Percentiles rank a stretch among this genome's conserved stretches.
Conservation (phyloP, 2,888 invertebrate species). For the Chrysopilus asiliformis region DNA sequence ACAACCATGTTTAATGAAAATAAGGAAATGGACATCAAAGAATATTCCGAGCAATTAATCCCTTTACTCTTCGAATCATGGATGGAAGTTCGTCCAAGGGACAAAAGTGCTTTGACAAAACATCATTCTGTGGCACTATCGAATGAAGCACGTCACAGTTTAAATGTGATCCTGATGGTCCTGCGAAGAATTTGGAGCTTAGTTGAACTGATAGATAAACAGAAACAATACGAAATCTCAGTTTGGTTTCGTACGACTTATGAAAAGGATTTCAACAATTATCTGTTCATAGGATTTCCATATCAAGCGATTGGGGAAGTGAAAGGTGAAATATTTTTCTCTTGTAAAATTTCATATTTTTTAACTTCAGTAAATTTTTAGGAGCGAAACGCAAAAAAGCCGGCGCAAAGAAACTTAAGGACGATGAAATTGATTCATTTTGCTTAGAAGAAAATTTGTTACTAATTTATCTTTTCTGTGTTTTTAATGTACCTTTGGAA, state of each 20-base stretch:
- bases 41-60: conserved; percentile 53
- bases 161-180: conserved; percentile 50
- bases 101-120: conserved; percentile 28
- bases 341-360: no score
- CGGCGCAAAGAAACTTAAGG: neutral
- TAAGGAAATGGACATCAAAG: conserved; percentile 36
- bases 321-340: conserved; percentile 4
- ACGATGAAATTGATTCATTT: no score
- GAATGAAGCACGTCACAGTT: conserved; percentile 48
- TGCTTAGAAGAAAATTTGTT: conserved; percentile 43
- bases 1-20: conserved; percentile 32
- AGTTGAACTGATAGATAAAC: conserved; percentile 27
- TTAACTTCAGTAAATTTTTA: no score
- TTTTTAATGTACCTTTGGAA: conserved; percentile 23
- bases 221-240: conserved; percentile 34
- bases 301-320: conserved; percentile 22
- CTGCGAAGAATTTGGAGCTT: conserved; percentile 45
- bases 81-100: conserved; percentile 59
- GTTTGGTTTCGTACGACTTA: conserved; percentile 42
- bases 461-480: conserved; percentile 40
- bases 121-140: conserved; percentile 33
- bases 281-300: conserved; percentile 38
- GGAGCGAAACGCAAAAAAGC: no score
- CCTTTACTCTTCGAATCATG: conserved; percentile 73
- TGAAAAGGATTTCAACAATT: conserved; percentile 40